Evolutionary conservation across 2,113 vertebrate genomes (phyloP).

Genomic region (Anoplopoma fimbria): DNA sequence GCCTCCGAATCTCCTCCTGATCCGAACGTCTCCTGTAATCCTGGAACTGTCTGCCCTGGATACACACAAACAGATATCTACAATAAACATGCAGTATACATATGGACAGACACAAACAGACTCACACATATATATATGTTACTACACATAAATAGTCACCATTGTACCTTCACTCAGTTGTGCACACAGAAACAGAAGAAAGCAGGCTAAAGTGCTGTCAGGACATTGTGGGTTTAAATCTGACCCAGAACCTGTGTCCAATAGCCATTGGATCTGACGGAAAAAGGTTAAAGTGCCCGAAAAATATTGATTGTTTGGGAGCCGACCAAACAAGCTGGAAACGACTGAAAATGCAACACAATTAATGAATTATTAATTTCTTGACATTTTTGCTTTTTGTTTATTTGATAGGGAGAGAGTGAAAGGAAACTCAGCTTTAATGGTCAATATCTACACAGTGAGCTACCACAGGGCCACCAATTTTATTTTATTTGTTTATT

Average conservation of each 20-base stretch:
- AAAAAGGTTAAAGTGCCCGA: background rate
- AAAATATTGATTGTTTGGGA: too few relatives aligned
- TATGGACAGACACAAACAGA: background rate
- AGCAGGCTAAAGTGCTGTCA: background rate
- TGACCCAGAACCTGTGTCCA: background rate
- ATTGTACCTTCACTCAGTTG: too few relatives aligned
- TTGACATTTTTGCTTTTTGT: too few relatives aligned
- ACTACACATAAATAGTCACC: background rate
- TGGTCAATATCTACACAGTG: too few relatives aligned
- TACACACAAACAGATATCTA: slow-evolving; percentile 17
- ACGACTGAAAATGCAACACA: too few relatives aligned
- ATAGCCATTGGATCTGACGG: background rate
- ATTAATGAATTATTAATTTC: too few relatives aligned
- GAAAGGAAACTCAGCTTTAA: too few relatives aligned
- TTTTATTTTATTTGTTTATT: too few relatives aligned
- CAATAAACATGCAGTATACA: background rate
- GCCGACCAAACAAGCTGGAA: too few relatives aligned
- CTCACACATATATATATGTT: background rate
- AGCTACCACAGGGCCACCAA: too few relatives aligned
- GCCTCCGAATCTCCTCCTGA: slow-evolving; percentile 69
- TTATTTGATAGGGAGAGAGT: too few relatives aligned
- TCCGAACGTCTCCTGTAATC: slow-evolving; percentile 63
- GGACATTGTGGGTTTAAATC: background rate
- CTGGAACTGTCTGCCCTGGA: slow-evolving; percentile 84
- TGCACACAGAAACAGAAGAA: too few relatives aligned